Conservation (phyloP, 2,113 vertebrate genomes). For the Neogale vison region DNA sequence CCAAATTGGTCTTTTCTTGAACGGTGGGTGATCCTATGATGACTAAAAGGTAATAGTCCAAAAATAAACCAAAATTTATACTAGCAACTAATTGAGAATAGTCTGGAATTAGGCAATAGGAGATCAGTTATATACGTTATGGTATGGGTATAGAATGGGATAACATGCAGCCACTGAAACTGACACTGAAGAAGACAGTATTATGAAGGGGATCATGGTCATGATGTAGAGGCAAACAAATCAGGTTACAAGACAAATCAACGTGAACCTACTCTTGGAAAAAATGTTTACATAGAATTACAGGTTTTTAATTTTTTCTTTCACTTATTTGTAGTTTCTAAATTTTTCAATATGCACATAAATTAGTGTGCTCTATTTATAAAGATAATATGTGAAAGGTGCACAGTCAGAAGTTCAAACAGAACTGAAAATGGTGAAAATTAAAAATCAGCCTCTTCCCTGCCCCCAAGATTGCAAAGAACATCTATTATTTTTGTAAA, state of each 20-base stretch:
- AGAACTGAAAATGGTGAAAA: neutral
- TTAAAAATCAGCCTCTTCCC: neutral
- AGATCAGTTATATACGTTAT: neutral
- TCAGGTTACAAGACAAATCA: neutral
- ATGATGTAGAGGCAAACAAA: neutral
- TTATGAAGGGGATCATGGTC: neutral
- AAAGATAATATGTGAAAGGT: neutral
- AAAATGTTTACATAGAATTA: neutral
- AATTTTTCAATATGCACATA: neutral
- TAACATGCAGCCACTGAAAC: neutral
- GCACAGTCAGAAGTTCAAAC: neutral
- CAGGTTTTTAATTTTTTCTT: neutral
- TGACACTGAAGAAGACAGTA: neutral
- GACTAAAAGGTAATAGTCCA: neutral
- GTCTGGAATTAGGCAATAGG: neutral
- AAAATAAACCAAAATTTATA: neutral
- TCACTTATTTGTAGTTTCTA: neutral
- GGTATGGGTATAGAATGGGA: neutral
- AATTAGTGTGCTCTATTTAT: constrained; percentile 1
- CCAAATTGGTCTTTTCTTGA: neutral
- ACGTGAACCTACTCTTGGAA: neutral
- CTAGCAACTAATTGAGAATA: neutral
- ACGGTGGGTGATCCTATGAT: neutral
- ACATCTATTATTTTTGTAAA: neutral
- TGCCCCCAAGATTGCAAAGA: neutral